Percentiles rank a stretch among this genome's conserved stretches.
Evolutionary conservation across 1,140 invertebrate species (phyloP).

Genomic region (Asbolus verrucosus): DNA sequence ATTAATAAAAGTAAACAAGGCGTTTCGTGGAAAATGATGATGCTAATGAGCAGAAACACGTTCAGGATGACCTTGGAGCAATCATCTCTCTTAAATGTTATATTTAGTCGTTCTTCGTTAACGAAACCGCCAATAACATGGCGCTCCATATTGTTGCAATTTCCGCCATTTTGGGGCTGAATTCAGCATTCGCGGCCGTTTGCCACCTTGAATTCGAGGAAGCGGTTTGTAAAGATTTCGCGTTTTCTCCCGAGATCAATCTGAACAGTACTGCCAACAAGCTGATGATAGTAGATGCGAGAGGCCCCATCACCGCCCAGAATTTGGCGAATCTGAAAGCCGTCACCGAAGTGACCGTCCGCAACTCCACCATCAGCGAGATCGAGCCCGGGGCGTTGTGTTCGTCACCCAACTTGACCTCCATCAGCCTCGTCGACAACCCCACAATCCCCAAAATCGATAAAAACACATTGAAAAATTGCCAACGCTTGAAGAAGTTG

Average conservation of each 20-base stretch:
- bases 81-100: no score
- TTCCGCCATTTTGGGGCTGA: background rate
- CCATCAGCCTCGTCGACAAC: background rate
- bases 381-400: background rate
- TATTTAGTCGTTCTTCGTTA: no score
- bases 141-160: no score
- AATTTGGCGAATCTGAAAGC: background rate
- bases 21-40: background rate
- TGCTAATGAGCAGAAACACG: background rate
- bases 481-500: background rate
- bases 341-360: background rate
- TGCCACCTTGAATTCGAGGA: slow-evolving; percentile 11
- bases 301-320: slow-evolving; percentile 3
- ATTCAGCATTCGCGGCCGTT: background rate
- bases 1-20: background rate
- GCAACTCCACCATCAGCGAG: background rate
- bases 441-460: background rate
- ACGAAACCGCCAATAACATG: background rate
- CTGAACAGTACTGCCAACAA: background rate
- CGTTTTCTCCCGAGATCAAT: background rate
- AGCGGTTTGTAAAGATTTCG: slow-evolving; percentile 5
- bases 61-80: background rate
- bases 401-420: slow-evolving; percentile 1
- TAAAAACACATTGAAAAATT: background rate
- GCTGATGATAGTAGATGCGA: background rate